These are phyloP conservation scores for Caenorhabditis imperialis DNA, from an alignment of 2,888 invertebrate genomes.

Conservation along the genomic window DNA sequence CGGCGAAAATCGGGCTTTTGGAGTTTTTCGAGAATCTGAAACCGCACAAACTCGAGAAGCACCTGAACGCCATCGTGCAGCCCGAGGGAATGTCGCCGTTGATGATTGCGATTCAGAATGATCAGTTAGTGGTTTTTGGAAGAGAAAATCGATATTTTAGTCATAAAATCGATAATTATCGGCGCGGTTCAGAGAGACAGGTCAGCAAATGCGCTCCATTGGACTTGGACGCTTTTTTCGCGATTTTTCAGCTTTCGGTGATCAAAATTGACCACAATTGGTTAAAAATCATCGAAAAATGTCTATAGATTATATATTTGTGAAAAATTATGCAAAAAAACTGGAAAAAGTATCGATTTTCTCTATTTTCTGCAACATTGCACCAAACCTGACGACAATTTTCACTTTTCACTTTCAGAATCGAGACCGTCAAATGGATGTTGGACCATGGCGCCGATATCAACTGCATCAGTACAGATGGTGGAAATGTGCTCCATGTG, in stretches of 20 bases:
- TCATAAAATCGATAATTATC: conserved; percentile 1
- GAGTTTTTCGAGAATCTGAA: conserved; percentile 56
- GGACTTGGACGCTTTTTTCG: background rate
- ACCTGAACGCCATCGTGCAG: conserved; percentile 59
- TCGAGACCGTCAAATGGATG: conserved; percentile 67
- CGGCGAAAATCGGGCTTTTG: conserved; percentile 52
- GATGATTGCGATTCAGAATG: conserved; percentile 72
- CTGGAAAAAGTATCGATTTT: too few species aligned
- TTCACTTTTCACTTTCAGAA: conserved; percentile 40
- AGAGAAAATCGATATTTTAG: too few species aligned
- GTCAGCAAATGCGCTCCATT: background rate
- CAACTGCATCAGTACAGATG: conserved; percentile 96
- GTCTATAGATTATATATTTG: too few species aligned
- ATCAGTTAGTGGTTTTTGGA: conserved; percentile 63
- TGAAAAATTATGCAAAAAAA: too few species aligned
- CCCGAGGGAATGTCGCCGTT: conserved; percentile 73
- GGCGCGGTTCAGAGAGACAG: background rate
- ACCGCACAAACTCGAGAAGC: conserved; percentile 35
- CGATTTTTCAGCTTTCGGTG: background rate
- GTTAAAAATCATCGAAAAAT: too few species aligned
- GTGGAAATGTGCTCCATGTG: conserved; percentile 82
- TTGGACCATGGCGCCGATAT: conserved; percentile 84
- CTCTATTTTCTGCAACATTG: too few species aligned
- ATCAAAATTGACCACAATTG: background rate
- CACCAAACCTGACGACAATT: too few species aligned